Conservation (phyloP, 2,113 vertebrate species). For the Chitala chitala region DNA sequence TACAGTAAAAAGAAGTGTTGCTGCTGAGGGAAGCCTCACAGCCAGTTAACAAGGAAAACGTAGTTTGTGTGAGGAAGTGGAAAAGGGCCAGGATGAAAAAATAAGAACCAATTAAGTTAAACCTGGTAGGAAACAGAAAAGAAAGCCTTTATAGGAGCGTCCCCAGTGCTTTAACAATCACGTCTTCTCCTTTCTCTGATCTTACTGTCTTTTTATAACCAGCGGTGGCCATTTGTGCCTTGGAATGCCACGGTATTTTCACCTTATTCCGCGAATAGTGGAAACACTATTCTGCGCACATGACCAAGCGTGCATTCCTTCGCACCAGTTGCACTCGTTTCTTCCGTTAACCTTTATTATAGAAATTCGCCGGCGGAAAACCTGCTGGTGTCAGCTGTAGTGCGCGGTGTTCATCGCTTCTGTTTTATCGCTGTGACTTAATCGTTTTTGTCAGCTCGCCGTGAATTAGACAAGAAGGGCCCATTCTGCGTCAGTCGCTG, state of each 20-base stretch:
- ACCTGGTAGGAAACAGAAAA: not conserved
- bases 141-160: not conserved
- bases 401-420: not conserved
- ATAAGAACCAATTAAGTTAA: too few relatives aligned
- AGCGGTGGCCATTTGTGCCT: not conserved
- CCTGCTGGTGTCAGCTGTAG: not conserved
- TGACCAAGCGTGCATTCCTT: not conserved
- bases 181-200: not conserved
- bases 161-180: not conserved
- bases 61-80: not conserved
- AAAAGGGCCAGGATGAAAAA: too few relatives aligned
- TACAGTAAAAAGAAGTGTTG: too few relatives aligned
- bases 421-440: conserved; percentile 4
- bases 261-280: too few relatives aligned
- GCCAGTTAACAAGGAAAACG: not conserved
- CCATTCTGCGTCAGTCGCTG: not conserved
- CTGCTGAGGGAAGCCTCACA: too few relatives aligned
- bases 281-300: not conserved
- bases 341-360: not conserved
- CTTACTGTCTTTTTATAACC: too few relatives aligned
- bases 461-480: not conserved
- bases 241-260: not conserved
- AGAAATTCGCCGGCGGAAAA: not conserved
- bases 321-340: not conserved
- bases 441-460: conserved; percentile 9